Evolutionary conservation across 2,888 invertebrate species (phyloP).

Genomic region (Stenotaenia linearis): DNA sequence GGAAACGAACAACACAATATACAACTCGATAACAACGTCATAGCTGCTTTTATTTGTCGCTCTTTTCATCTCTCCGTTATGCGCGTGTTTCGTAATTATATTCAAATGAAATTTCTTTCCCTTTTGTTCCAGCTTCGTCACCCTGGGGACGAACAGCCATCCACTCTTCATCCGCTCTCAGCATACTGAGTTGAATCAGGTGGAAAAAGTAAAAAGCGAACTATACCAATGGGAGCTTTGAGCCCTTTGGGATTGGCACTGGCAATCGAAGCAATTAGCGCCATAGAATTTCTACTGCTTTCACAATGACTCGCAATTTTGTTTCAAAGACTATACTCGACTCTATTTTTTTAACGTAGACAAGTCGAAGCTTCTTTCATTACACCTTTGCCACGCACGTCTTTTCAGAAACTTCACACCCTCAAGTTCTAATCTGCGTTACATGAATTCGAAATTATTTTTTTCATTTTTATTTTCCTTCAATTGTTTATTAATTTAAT

Average conservation of each 20-base stretch:
- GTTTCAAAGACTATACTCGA: neutral
- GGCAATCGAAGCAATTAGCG: slow-evolving; percentile 14
- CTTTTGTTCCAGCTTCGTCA: neutral
- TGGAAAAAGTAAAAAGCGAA: neutral
- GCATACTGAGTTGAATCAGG: neutral
- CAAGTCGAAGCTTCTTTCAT: neutral
- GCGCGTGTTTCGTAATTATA: neutral
- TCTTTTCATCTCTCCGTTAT: neutral
- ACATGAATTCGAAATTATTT: neutral
- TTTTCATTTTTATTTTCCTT: too few relatives aligned
- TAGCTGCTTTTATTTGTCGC: neutral
- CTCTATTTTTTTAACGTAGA: neutral
- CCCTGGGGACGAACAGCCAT: neutral
- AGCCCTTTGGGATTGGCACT: neutral
- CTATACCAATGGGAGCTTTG: neutral
- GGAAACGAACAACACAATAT: neutral
- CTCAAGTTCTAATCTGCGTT: neutral
- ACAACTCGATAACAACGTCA: neutral
- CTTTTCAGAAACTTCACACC: neutral
- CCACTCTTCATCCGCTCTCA: neutral
- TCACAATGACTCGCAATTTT: slow-evolving; percentile 7
- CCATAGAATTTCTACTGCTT: neutral
- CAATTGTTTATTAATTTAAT: too few relatives aligned
- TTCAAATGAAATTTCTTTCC: neutral
- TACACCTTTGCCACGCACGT: neutral